phyloP scores from a whole-genome alignment of 1,140 invertebrate species.

The Pantala flavescens region DNA sequence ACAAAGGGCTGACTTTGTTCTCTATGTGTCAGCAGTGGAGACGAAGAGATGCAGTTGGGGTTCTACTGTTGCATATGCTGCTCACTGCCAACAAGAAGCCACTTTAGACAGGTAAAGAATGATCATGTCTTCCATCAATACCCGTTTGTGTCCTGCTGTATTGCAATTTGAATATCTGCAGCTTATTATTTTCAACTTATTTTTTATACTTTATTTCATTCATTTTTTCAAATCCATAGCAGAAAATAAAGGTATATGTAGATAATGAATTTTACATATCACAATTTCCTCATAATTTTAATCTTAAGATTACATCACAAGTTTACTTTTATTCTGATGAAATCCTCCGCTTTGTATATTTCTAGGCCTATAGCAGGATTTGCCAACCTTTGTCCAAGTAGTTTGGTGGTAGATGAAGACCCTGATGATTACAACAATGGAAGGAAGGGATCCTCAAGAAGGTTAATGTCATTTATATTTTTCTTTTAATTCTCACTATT shows the following conservation, averaged over 20 bases:
- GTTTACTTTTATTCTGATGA: not conserved
- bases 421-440: not conserved
- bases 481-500: not conserved
- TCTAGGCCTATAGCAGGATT: constrained; percentile 93
- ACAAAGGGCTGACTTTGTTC: constrained; percentile 82
- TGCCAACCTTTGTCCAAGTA: constrained; percentile 94
- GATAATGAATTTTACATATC: too few species aligned
- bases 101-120: constrained; percentile 67
- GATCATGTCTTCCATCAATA: not conserved
- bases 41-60: constrained; percentile 83
- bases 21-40: constrained; percentile 91
- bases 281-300: too few species aligned
- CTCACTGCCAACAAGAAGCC: constrained; percentile 95
- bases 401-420: constrained; percentile 50
- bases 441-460: not conserved
- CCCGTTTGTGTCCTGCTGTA: not conserved
- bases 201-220: too few species aligned
- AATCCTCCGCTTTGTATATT: constrained; percentile 22
- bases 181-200: too few species aligned
- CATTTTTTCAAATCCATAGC: too few species aligned
- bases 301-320: too few species aligned
- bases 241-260: too few species aligned
- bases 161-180: constrained; percentile 15
- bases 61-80: constrained; percentile 91
- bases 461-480: not conserved